These are phyloP conservation scores for Dynastes maya DNA, from an alignment of 2,888 invertebrate species.

Conservation along the genomic window DNA sequence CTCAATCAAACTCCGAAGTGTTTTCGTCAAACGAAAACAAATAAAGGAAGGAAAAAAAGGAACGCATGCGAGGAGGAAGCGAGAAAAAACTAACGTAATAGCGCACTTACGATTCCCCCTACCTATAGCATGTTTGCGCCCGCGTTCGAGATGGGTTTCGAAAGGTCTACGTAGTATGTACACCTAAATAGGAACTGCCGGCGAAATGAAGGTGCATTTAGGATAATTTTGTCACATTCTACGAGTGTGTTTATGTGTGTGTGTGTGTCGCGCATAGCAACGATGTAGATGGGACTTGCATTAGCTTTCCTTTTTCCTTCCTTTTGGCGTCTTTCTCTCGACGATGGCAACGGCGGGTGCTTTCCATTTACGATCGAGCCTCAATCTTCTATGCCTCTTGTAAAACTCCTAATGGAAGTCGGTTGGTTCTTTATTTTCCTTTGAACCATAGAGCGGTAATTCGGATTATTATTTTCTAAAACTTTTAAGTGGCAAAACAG, in stretches of 20 bases:
- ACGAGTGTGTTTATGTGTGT: too few relatives aligned
- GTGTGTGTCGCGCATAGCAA: neutral
- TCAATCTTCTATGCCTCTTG: slow-evolving; percentile 18
- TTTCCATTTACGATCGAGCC: slow-evolving; percentile 28
- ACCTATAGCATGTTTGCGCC: neutral
- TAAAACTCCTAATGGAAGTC: slow-evolving; percentile 32
- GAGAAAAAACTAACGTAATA: slow-evolving; percentile 31
- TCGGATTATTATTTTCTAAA: slow-evolving; percentile 29
- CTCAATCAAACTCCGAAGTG: slow-evolving; percentile 47
- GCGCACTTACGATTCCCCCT: neutral
- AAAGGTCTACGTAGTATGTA: slow-evolving; percentile 11
- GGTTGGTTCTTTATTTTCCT: slow-evolving; percentile 9
- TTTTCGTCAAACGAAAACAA: slow-evolving; percentile 29
- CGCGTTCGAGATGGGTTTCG: slow-evolving; percentile 15
- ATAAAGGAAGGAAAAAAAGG: slow-evolving; percentile 3
- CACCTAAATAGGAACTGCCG: slow-evolving; percentile 1
- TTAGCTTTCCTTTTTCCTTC: neutral
- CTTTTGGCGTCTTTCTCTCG: neutral
- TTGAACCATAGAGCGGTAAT: slow-evolving; percentile 1
- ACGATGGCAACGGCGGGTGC: too few relatives aligned
- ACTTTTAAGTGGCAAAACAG: slow-evolving; percentile 17
- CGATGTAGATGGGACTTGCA: slow-evolving; percentile 22
- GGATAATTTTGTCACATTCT: slow-evolving; percentile 44
- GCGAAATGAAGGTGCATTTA: slow-evolving; percentile 32
- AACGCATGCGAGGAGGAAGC: neutral